Base-by-base conservation (phyloP, 2,113 vertebrate genomes). In the Tretioscincus oriximinensis region DNA sequence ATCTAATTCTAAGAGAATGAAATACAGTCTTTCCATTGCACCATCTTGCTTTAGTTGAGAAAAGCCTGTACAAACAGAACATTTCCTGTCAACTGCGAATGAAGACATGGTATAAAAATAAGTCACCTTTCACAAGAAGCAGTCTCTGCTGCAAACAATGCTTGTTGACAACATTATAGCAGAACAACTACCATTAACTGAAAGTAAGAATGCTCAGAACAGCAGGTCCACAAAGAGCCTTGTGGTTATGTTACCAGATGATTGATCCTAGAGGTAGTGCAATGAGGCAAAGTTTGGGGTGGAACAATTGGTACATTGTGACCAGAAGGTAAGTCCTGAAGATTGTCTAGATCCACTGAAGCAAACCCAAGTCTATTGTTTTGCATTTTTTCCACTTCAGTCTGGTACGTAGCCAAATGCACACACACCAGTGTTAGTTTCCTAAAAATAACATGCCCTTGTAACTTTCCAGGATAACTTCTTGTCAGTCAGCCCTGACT, bases 21-120 rank as follows among this genome's bases (percentile, higher is more conserved):
- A 88, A 84, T 72, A 80, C 81, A 84, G 83, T 87, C 85, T 77
- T 81, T 68, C 47, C 85, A 85, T 88, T 85, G 85, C 84, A 65
- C 11, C 47, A 84, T 81, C 90, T 70, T 66, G 7, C 83, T 87
- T 88, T 76, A 81, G 76, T 67, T 63, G 68, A 76, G 76, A 85
- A n/a, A n/a, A 87, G 77, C 73, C 90, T 87, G 81, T 68, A 86
- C 66, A 82, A 89, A 90, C 68, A 77, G 65, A n/a, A 86, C 78
- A 78, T 64, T 84, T 58, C 74, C 83, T 88, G 87, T 85, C 84
- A 84, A 82, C 0, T 63, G 54, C 61, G 77, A 83, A 65, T 61
- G 66, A 75, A 88, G 54, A 84, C 69, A 77, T 49, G 82, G 86
- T 84, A 90, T 75, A 58, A 1, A 76, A 29, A 63, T 65, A 85